Evolutionary conservation across 1,140 invertebrate genomes (phyloP), one percentile per base, ranked within the genome.

Genomic region (Drosophila sucinea): DNA sequence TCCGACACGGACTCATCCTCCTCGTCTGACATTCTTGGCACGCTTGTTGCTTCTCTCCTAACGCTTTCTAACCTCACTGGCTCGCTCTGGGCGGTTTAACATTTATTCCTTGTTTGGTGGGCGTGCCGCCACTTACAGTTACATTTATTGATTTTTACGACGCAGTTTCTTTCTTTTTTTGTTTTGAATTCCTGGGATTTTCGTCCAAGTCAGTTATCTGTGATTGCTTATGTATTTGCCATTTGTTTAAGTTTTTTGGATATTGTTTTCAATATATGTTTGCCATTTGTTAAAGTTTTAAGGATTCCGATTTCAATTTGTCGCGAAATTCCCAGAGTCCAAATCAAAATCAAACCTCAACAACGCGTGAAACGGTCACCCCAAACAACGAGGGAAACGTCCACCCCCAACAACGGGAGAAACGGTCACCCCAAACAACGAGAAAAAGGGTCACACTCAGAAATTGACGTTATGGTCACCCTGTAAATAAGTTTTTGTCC

Each of bases 1-100:
- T 91, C 90, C 23, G 90, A 90, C 67, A 81, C 67, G 60, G 87
- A 90, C 38, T 90, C 87, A 60, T 91, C 90, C 66, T 91, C 90
- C 69, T 91, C 90, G 68, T 91, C 90, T 8, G 90, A 91, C 90
- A 91, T 91, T 47, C 56, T 81, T 47, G 58, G 23, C 8, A 35
- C 70, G 70, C 65, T 61, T 69, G 64, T 74, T 33, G 60, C 63
- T 73, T 32, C 17, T 58, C 30, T 40, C 10, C 25, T 55, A 29
- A 25, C 11, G 10, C 56, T 58, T 58, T 29, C 56, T 23, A 58
- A 63, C 58, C 56, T 67, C 44, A 51, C 44, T 3, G 44, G 44
- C 23, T 27, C 5, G 4, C 44, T n/a, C 76, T 40, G 38, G 62
- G 62, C 38, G 23, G 63, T 27, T 76, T 79, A 67, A 79, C 81